Evolutionary conservation across 2,888 invertebrate species (phyloP).

Genomic region (Eupithecia subumbrata): DNA sequence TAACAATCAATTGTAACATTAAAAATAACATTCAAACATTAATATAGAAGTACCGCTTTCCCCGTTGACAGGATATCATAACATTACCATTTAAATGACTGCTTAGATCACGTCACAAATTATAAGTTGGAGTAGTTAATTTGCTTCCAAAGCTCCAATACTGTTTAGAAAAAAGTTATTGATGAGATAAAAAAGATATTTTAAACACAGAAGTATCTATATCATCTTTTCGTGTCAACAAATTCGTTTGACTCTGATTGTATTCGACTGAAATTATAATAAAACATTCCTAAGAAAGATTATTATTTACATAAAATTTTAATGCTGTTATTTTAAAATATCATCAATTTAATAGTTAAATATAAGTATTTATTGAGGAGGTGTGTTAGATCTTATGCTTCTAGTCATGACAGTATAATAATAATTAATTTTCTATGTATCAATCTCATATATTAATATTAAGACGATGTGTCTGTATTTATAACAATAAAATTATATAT

Average conservation of each 20-base stretch:
- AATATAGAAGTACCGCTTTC: not conserved
- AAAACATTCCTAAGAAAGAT: not conserved
- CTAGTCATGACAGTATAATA: constrained; percentile 45
- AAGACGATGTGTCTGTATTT: not conserved
- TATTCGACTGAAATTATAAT: constrained; percentile 6
- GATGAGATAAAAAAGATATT: not conserved
- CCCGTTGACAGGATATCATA: not conserved
- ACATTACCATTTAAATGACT: not conserved
- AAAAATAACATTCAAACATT: not conserved
- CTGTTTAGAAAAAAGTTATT: not conserved
- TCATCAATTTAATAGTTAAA: constrained; percentile 19
- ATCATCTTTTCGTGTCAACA: not conserved
- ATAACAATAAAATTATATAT: not conserved
- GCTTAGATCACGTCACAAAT: not conserved
- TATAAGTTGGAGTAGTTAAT: not conserved
- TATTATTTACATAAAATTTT: not conserved
- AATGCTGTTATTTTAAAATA: not conserved
- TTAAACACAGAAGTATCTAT: not conserved
- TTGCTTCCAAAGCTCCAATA: not conserved
- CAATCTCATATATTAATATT: not conserved
- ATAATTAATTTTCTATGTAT: constrained; percentile 13
- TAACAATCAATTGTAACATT: no score
- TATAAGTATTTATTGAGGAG: constrained; percentile 12
- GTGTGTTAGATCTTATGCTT: constrained; percentile 23
- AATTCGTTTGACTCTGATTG: not conserved